Evolutionary conservation across 2,888 invertebrate species (phyloP).

Genomic region (Tachina fera): DNA sequence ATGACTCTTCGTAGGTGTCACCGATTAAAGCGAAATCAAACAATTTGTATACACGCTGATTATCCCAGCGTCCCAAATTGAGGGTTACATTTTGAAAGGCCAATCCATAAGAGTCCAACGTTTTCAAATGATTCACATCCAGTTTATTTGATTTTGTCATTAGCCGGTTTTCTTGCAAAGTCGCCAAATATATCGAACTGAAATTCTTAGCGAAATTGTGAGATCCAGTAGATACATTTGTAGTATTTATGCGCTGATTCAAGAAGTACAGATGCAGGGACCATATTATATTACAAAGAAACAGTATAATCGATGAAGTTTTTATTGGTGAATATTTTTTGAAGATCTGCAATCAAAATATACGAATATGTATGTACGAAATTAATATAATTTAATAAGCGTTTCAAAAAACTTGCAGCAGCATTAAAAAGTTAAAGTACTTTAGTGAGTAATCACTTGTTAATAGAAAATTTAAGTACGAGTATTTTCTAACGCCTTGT

Average conservation of each 20-base stretch:
- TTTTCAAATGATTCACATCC: slow-evolving; percentile 28
- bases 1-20: slow-evolving; percentile 84
- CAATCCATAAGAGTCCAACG: slow-evolving; percentile 50
- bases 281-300: slow-evolving; percentile 62
- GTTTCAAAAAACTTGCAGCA: too few species aligned
- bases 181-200: neutral
- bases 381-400: too few species aligned
- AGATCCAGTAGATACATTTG: neutral
- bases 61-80: slow-evolving; percentile 89
- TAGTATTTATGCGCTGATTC: slow-evolving; percentile 20
- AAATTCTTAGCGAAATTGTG: slow-evolving; percentile 30
- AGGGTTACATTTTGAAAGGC: slow-evolving; percentile 86
- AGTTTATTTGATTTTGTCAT: neutral
- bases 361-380: neutral
- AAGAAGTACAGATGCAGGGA: slow-evolving; percentile 61
- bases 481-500: too few species aligned
- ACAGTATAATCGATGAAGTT: slow-evolving; percentile 51
- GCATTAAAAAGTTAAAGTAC: too few species aligned
- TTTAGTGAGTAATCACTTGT: too few species aligned
- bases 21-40: slow-evolving; percentile 90
- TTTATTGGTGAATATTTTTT: slow-evolving; percentile 63
- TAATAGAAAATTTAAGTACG: too few species aligned
- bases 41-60: slow-evolving; percentile 87
- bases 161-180: neutral
- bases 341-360: slow-evolving; percentile 45